These are phyloP conservation scores for Erannis defoliaria DNA, from an alignment of 2,888 invertebrate species.

Conservation along the genomic window DNA sequence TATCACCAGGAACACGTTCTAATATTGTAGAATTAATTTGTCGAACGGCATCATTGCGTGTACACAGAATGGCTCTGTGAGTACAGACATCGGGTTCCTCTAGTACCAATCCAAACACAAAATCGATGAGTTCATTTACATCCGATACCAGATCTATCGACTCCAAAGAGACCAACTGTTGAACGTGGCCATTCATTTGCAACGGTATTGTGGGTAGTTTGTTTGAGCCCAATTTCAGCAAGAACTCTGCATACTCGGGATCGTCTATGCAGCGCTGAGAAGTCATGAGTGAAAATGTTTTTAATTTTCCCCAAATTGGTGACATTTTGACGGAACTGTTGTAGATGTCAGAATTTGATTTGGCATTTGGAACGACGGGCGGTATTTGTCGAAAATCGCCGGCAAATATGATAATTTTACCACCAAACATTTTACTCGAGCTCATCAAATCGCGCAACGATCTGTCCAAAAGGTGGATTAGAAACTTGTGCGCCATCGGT, in stretches of 20 bases:
- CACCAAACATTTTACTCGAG: slow-evolving; percentile 14
- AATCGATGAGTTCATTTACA: too few species aligned
- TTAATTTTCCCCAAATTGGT: slow-evolving; percentile 5
- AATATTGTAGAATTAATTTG: too few species aligned
- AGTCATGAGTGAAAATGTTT: slow-evolving; percentile 10
- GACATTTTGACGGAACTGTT: slow-evolving; percentile 12
- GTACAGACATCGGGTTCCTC: too few species aligned
- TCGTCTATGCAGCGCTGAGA: slow-evolving; percentile 15
- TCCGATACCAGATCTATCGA: slow-evolving; percentile 12
- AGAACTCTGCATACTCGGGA: slow-evolving; percentile 5
- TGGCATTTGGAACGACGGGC: slow-evolving; percentile 7
- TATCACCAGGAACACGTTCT: too few species aligned
- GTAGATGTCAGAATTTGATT: slow-evolving; percentile 7
- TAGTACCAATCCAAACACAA: too few species aligned
- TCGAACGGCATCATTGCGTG: too few species aligned
- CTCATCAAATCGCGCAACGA: slow-evolving; percentile 18
- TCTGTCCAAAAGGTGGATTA: neutral
- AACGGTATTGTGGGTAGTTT: neutral
- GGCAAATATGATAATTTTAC: slow-evolving; percentile 27
- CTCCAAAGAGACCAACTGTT: slow-evolving; percentile 1
- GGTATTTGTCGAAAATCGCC: slow-evolving; percentile 30
- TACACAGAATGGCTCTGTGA: too few species aligned
- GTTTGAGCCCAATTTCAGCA: slow-evolving; percentile 20
- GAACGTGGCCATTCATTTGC: neutral
- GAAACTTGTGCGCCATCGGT: slow-evolving; percentile 3